phyloP scores from a whole-genome alignment of 2,888 invertebrate species.

The Dolichomitus sp. region DNA sequence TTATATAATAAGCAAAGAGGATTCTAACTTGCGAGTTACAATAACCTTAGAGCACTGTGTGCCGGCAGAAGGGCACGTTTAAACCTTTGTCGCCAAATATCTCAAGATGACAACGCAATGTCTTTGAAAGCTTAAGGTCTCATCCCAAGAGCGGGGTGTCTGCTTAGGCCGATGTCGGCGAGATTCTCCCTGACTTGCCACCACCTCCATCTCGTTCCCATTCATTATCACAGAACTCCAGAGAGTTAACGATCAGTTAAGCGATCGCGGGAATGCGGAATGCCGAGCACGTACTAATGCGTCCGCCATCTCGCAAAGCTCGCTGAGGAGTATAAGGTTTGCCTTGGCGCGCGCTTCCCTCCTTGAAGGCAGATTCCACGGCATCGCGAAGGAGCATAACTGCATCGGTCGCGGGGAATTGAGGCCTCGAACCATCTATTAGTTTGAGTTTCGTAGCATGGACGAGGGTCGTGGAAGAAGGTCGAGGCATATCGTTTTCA shows the following conservation, averaged over 20 bases:
- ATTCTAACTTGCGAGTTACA: background rate
- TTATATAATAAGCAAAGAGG: background rate
- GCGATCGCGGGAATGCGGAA: constrained; percentile 76
- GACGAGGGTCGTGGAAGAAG: constrained; percentile 15
- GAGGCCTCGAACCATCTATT: constrained; percentile 65
- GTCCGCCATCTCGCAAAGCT: constrained; percentile 46
- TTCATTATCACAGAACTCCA: constrained; percentile 75
- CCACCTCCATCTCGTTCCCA: constrained; percentile 63
- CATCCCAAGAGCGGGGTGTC: constrained; percentile 31
- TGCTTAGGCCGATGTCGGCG: constrained; percentile 11
- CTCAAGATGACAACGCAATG: background rate
- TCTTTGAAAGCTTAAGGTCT: constrained; percentile 29
- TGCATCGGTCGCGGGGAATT: constrained; percentile 45
- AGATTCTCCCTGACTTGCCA: constrained; percentile 29
- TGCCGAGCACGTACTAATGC: constrained; percentile 78
- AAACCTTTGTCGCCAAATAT: constrained; percentile 12
- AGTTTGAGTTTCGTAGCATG: constrained; percentile 55
- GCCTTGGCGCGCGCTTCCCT: constrained; percentile 28
- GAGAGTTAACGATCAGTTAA: constrained; percentile 81
- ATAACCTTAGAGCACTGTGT: background rate
- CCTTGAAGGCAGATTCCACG: constrained; percentile 51
- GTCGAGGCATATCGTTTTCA: constrained; percentile 12
- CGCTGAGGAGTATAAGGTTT: constrained; percentile 40
- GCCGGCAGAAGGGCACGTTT: background rate
- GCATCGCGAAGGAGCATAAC: constrained; percentile 53